Evolutionary conservation across 2,797 vertebrate species (phyloP).

Genomic region (Coregonus ussuriensis): DNA sequence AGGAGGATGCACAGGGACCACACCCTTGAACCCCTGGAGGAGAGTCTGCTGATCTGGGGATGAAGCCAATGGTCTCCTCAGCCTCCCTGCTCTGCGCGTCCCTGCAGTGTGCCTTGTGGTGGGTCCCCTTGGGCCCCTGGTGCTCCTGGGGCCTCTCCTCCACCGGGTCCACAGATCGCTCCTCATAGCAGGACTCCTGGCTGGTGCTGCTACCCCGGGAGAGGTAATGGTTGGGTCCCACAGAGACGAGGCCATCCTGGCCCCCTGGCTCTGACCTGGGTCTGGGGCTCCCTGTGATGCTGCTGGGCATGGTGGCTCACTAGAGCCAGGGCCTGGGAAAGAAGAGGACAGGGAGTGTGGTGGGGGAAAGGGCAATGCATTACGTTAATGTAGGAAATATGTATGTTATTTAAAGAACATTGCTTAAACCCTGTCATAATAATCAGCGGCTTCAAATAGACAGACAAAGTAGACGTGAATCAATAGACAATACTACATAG

Average conservation of each 20-base stretch:
- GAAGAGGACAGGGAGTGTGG: not conserved
- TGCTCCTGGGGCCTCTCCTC: slow-evolving; percentile 19
- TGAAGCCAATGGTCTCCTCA: slow-evolving; percentile 79
- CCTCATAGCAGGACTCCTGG: slow-evolving; percentile 68
- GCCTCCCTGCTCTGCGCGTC: slow-evolving; percentile 76
- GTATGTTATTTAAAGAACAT: not conserved
- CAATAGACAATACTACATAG: not conserved
- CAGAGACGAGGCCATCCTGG: slow-evolving; percentile 31
- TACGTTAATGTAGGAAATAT: not conserved
- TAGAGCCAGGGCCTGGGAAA: slow-evolving; percentile 62
- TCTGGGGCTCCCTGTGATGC: slow-evolving; percentile 52
- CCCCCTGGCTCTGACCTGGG: slow-evolving; percentile 50
- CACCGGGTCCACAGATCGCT: slow-evolving; percentile 74
- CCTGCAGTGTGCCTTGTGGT: slow-evolving; percentile 72
- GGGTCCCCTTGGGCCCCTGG: slow-evolving; percentile 40
- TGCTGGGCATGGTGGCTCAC: slow-evolving; percentile 81
- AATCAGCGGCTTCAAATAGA: not conserved
- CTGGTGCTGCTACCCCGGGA: slow-evolving; percentile 47
- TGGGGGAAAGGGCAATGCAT: not conserved
- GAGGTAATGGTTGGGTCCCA: not conserved
- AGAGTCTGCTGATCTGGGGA: slow-evolving; percentile 78
- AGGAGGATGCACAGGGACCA: slow-evolving; percentile 76
- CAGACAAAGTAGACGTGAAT: not conserved
- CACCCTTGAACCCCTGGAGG: slow-evolving; percentile 64
- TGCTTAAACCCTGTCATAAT: not conserved